A percentile compares a stretch with the other conserved stretches of the same genome.
phyloP scores from a whole-genome alignment of 2,113 vertebrate species.

The Pluvianellus socialis region DNA sequence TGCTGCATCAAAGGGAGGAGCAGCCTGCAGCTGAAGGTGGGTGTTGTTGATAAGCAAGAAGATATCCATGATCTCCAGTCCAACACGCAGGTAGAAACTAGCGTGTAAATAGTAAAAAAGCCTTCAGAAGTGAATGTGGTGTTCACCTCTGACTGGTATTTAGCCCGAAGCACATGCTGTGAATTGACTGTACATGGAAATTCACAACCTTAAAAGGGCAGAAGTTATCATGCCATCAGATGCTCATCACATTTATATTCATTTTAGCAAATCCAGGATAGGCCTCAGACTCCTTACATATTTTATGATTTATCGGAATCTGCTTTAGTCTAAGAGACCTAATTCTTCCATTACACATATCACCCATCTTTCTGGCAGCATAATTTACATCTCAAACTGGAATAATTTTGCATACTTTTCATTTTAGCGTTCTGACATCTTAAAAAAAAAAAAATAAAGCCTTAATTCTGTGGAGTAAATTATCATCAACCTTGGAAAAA shows the following conservation, averaged over 20 bases:
- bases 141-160: fast-evolving
- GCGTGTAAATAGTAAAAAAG: not conserved
- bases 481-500: not conserved
- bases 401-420: constrained; percentile 16
- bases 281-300: not conserved
- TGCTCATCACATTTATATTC: not conserved
- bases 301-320: not conserved
- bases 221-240: not conserved
- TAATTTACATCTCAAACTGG: not conserved
- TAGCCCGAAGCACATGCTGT: not conserved
- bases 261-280: not conserved
- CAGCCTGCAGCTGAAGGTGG: not conserved
- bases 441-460: not conserved
- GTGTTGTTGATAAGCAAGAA: not conserved
- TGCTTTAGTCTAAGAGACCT: not conserved
- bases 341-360: not conserved
- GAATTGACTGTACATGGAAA: not conserved
- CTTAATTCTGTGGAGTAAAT: constrained; percentile 17
- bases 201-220: not conserved
- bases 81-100: not conserved
- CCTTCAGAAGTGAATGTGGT: not conserved
- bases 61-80: not conserved
- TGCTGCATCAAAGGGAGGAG: not conserved
- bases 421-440: constrained; percentile 16
- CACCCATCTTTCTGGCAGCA: constrained; percentile 14